These are phyloP conservation scores for Pipistrellus pygmaeus DNA, from an alignment of 2,797 vertebrate genomes.

Conservation along the genomic window DNA sequence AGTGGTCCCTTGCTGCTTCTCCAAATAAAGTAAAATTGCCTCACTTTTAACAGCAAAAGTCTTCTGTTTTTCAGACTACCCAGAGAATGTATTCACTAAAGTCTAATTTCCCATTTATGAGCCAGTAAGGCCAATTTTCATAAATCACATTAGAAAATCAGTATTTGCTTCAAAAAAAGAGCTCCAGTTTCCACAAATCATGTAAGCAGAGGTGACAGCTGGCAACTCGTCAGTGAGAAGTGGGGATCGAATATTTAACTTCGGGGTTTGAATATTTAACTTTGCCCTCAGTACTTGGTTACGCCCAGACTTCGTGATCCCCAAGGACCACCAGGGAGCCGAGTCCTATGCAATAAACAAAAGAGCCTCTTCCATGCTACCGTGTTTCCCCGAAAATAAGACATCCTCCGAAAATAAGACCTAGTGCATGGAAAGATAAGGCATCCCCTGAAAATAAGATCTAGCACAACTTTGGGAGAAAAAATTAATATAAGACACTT, in stretches of 20 bases:
- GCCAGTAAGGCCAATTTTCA: slow-evolving; percentile 5
- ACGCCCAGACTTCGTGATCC: too few species aligned
- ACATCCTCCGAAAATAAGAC: too few species aligned
- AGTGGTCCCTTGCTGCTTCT: not conserved
- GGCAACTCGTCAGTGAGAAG: not conserved
- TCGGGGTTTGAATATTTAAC: not conserved
- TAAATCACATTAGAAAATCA: slow-evolving; percentile 34
- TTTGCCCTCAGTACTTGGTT: not conserved
- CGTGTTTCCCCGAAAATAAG: too few species aligned
- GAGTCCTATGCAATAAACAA: too few species aligned
- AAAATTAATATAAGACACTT: too few species aligned
- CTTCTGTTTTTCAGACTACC: slow-evolving; percentile 18
- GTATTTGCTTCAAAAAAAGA: not conserved
- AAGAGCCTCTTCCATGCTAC: too few species aligned
- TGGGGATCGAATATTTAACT: not conserved
- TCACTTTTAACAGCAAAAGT: slow-evolving; percentile 14
- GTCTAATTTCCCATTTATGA: not conserved
- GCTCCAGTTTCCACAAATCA: not conserved
- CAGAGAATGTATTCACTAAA: not conserved
- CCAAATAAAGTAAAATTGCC: slow-evolving; percentile 46
- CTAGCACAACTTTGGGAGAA: too few species aligned
- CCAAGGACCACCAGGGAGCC: too few species aligned
- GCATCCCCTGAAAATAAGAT: too few species aligned
- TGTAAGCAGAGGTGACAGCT: not conserved
- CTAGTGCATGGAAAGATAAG: too few species aligned